phyloP scores from a whole-genome alignment of 35 echinoderm and acorn worm species.

The Holothuria glaberrima region DNA sequence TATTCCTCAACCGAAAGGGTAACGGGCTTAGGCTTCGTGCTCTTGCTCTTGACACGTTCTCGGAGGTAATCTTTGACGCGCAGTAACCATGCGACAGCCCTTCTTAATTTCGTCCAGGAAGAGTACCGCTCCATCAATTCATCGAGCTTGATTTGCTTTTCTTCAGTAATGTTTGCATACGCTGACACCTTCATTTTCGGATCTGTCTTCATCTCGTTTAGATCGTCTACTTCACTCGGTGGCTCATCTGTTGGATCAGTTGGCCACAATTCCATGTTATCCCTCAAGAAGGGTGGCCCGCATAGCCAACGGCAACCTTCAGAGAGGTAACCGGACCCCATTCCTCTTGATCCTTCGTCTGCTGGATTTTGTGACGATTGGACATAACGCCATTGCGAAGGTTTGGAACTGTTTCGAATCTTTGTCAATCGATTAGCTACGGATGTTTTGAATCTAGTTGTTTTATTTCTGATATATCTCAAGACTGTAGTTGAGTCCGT shows the following conservation, averaged over 20 bases:
- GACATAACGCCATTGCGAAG: conserved; percentile 56
- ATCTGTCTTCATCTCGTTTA: background rate
- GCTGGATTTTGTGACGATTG: conserved; percentile 51
- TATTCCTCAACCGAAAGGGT: too few relatives aligned
- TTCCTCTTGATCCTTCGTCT: conserved; percentile 27
- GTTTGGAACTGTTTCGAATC: conserved; percentile 37
- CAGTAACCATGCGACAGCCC: too few relatives aligned
- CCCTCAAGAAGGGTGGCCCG: background rate
- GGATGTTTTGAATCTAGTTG: background rate
- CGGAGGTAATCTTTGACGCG: too few relatives aligned
- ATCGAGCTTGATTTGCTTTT: background rate
- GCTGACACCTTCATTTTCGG: background rate
- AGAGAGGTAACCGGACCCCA: background rate
- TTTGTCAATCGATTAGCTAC: conserved; percentile 60
- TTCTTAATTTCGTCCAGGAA: background rate
- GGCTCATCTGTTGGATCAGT: background rate
- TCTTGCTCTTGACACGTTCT: too few relatives aligned
- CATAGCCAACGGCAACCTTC: background rate
- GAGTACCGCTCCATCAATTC: conserved; percentile 4
- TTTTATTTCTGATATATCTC: conserved; percentile 59
- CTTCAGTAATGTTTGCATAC: background rate
- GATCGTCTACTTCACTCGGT: background rate
- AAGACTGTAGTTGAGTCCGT: conserved; percentile 76
- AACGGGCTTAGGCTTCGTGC: too few relatives aligned
- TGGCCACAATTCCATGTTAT: conserved; percentile 7